Evolutionary conservation across 2,113 vertebrate species (phyloP), one percentile per base, ranked within the genome.

Genomic region (Poeciliopsis turrubarensis): DNA sequence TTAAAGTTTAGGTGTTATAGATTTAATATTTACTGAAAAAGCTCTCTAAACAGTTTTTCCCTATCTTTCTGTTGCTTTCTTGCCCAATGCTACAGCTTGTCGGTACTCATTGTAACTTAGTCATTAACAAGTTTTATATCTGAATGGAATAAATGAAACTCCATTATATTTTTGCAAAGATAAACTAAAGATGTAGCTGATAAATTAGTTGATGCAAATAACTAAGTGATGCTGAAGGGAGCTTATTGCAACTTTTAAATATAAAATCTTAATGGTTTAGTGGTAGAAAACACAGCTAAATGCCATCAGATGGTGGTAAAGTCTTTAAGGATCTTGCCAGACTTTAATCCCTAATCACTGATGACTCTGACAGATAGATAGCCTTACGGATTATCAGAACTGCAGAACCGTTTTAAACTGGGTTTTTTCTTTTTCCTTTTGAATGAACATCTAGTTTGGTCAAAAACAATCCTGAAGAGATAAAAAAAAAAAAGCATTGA

Each of bases 11-110:
- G 87, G 88, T 89, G 87, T 89, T 68, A 77, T 66, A 57, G 44
- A 73, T 88, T 90, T 89, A 88, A 87, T 89, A 88, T 84, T 75
- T 84, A 72, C 81, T 86, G 68, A 87, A 82, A 86, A 87, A 91
- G 2, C 89, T 93, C 93, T 90, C 91, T 91, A 51, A 80, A 89
- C 34, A 79, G 77, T 73, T 87, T 87, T 75, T 77, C 77, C 9
- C 34, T 11, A 3, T 78, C 65, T 8, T 19, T 70, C 72, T 85
- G 73, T 87, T 79, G 62, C 69, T 79, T 75, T 81, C 62, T 81
- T 60, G 73, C 73, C 70, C 68, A 57, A 72, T 70, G 54, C 68
- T n/a, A 72, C 72, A 60, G 69, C 30, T 61, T n/a, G 65, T 64
- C 22, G 61, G 39, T 61, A 65, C 41, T 79, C 47, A 61, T 81